Percentiles rank a stretch among this genome's conserved stretches.
These are phyloP conservation scores for Oenanthe melanoleuca DNA, from an alignment of 2,113 vertebrate species.

Conservation along the genomic window DNA sequence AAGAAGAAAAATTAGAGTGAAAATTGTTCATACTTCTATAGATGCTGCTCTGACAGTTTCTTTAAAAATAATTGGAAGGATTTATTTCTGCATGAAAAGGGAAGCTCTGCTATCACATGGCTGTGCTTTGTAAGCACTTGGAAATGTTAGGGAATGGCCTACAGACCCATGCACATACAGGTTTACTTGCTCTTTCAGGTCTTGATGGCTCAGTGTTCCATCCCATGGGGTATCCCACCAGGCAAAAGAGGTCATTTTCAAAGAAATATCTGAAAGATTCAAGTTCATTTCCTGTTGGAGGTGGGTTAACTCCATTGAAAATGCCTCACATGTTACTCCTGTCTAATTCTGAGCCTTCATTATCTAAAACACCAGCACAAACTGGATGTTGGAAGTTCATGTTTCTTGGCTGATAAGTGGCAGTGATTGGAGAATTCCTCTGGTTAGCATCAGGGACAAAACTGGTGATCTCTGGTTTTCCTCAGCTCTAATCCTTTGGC, in stretches of 20 bases:
- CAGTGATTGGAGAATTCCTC: not conserved
- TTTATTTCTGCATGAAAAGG: not conserved
- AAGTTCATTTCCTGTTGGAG: not conserved
- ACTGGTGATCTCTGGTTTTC: constrained; percentile 33
- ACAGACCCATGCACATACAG: not conserved
- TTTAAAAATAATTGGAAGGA: not conserved
- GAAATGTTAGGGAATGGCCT: not conserved
- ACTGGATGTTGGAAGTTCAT: not conserved
- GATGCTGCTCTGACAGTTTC: not conserved
- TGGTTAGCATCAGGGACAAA: constrained; percentile 24
- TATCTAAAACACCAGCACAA: not conserved
- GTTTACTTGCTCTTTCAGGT: not conserved
- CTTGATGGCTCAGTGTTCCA: not conserved
- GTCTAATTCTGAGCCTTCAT: not conserved
- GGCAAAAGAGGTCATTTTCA: not conserved
- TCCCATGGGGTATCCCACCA: not conserved
- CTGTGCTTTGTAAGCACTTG: not conserved
- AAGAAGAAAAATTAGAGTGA: not conserved
- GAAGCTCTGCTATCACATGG: not conserved
- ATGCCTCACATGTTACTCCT: not conserved
- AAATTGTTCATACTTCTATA: not conserved
- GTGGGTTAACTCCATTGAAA: not conserved
- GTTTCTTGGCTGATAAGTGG: not conserved
- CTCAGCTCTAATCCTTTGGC: constrained; percentile 36
- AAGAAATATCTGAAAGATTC: not conserved